Percentiles rank a stretch among this genome's conserved stretches.
Conservation (phyloP, 1,140 invertebrate species). For the Calliopsis andreniformis region DNA sequence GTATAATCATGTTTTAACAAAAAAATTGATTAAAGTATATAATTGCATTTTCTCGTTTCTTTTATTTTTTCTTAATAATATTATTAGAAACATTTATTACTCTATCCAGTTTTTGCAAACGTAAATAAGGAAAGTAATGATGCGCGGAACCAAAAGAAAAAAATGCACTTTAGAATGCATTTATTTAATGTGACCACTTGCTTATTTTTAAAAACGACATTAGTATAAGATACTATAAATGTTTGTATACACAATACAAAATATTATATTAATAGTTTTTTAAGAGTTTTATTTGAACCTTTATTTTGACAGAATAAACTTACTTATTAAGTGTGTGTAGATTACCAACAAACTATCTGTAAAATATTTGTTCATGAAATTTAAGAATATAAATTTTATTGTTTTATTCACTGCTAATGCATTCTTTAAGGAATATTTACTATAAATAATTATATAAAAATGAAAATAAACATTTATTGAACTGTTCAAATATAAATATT, state of each 20-base stretch:
- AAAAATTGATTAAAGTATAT: constrained; percentile 26
- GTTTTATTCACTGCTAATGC: constrained; percentile 2
- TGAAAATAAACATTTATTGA: constrained; percentile 29
- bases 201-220: neutral
- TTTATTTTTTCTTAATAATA: constrained; percentile 16
- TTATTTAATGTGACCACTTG: neutral
- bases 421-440: constrained; percentile 16
- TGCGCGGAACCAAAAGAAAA: neutral
- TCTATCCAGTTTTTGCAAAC: neutral
- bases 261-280: constrained; percentile 22
- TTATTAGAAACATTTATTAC: constrained; percentile 25
- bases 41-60: neutral
- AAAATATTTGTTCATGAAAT: constrained; percentile 11
- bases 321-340: constrained; percentile 12
- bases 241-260: constrained; percentile 22
- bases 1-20: constrained; percentile 21
- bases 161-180: neutral
- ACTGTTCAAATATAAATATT: constrained; percentile 20
- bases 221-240: constrained; percentile 24
- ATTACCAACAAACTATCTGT: constrained; percentile 17
- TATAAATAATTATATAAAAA: constrained; percentile 27
- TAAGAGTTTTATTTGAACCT: neutral
- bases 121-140: constrained; percentile 4
- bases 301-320: constrained; percentile 16
- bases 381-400: constrained; percentile 32